Percentiles rank a stretch among this genome's conserved stretches.
Conservation (phyloP, 2,113 vertebrate genomes). For the Psilopogon haemacephalus region DNA sequence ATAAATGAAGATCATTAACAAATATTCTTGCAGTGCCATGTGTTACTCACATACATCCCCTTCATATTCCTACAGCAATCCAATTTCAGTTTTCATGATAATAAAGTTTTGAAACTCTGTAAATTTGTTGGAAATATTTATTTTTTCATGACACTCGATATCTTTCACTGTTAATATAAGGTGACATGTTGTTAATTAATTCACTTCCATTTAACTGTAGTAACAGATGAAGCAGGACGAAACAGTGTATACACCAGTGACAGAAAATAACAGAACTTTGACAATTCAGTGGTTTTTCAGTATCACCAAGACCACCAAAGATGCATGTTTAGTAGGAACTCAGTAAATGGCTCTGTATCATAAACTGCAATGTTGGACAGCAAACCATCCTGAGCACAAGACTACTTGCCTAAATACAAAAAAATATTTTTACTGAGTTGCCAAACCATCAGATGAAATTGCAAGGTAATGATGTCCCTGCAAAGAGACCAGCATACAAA, state of each 20-base stretch:
- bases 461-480: not conserved
- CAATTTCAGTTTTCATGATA: not conserved
- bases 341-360: not conserved
- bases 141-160: constrained; percentile 9
- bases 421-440: not conserved
- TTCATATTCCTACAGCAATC: not conserved
- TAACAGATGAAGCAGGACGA: constrained; percentile 4
- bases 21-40: not conserved
- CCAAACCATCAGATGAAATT: not conserved
- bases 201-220: not conserved
- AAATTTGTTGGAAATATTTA: not conserved
- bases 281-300: not conserved
- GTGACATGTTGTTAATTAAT: constrained; percentile 13
- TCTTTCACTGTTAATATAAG: constrained; percentile 6
- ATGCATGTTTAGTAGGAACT: not conserved
- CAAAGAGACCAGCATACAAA: not conserved
- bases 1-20: not conserved
- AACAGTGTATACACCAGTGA: not conserved
- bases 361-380: not conserved
- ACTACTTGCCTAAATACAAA: not conserved
- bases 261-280: not conserved
- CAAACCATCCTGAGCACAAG: not conserved
- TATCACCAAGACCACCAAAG: not conserved
- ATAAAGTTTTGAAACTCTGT: not conserved
- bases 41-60: not conserved